A percentile compares a stretch with the other conserved stretches of the same genome.
Conservation (phyloP, 2,797 vertebrate species). For the Steatocranus sp. region DNA sequence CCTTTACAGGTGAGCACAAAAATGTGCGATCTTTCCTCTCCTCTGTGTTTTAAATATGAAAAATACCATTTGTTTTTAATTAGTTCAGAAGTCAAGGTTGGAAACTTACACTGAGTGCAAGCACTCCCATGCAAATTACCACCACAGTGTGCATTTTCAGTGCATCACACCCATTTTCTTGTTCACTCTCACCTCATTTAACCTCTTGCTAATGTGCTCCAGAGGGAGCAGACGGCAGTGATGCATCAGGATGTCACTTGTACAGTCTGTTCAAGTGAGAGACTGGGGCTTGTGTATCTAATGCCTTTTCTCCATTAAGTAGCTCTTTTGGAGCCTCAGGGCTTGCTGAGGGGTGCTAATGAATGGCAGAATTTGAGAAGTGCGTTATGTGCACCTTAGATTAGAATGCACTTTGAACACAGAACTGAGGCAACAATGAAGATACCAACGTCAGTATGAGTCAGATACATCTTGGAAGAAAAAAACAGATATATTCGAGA, state of each 20-base stretch:
- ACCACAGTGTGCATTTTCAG: not conserved
- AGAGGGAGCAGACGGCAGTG: not conserved
- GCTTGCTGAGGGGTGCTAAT: not conserved
- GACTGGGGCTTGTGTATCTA: not conserved
- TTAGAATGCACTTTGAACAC: not conserved
- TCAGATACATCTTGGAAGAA: not conserved
- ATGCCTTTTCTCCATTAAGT: not conserved
- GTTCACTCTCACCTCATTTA: slow-evolving; percentile 8
- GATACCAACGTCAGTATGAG: not conserved
- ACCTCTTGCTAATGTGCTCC: slow-evolving; percentile 8
- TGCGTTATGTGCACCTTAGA: not conserved
- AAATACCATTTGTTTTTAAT: slow-evolving; percentile 3
- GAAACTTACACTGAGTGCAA: not conserved
- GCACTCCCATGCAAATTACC: not conserved
- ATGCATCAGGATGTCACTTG: not conserved
- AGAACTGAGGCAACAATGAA: not conserved
- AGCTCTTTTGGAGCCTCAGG: not conserved
- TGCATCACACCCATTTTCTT: not conserved
- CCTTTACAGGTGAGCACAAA: not conserved
- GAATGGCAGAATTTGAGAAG: not conserved
- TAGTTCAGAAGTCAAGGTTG: not conserved
- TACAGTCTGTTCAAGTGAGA: not conserved
- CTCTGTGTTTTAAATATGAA: not conserved
- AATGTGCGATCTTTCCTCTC: not conserved
- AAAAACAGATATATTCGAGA: not conserved